These are phyloP conservation scores for Eremophila alpestris DNA, from an alignment of 2,797 vertebrate genomes.

Conservation along the genomic window DNA sequence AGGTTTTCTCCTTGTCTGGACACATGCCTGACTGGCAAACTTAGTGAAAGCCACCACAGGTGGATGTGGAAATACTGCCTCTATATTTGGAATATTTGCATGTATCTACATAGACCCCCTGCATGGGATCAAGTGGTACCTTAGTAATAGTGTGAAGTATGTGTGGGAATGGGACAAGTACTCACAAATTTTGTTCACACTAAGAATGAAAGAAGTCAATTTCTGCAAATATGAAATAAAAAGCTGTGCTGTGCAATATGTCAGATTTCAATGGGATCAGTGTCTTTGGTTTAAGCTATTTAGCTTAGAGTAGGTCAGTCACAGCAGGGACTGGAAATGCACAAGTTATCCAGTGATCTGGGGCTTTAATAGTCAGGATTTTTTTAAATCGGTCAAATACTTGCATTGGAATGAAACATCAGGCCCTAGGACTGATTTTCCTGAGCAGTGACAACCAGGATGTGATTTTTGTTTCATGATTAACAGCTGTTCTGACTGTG, in stretches of 20 bases:
- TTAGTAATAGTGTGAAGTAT: background rate
- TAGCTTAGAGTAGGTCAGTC: background rate
- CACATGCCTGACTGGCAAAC: background rate
- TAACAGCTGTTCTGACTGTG: background rate
- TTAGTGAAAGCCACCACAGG: background rate
- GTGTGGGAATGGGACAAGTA: background rate
- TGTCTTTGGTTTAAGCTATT: background rate
- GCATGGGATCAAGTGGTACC: background rate
- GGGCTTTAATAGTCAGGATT: background rate
- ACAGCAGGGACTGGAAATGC: background rate
- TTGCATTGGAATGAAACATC: background rate
- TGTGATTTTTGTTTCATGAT: background rate
- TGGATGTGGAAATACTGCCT: background rate
- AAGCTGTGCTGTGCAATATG: background rate
- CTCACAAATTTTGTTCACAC: background rate
- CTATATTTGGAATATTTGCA: background rate
- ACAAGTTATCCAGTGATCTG: background rate
- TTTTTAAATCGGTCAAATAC: background rate
- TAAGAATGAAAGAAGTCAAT: background rate
- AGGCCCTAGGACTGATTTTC: background rate
- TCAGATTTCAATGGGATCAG: background rate
- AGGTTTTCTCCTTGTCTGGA: background rate
- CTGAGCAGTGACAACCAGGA: background rate
- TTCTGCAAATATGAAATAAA: background rate
- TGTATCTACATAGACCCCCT: rapidly evolving